Conservation (phyloP, 2,888 invertebrate genomes). For the Meandrusa payeni region DNA sequence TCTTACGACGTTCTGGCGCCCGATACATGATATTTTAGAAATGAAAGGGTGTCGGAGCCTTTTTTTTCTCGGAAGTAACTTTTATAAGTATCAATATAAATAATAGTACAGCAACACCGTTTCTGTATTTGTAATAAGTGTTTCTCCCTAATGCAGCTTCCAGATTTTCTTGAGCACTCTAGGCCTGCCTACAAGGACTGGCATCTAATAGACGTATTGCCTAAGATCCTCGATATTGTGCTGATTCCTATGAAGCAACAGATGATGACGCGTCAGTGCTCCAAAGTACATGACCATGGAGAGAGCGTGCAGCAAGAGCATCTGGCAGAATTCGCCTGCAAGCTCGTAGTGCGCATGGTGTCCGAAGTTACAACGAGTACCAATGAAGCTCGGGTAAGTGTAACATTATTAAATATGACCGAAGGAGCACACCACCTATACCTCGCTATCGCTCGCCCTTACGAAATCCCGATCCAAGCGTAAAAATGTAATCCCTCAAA, state of each 20-base stretch:
- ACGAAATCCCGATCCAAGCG: too few species aligned
- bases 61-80: too few species aligned
- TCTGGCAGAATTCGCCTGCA: slow-evolving; percentile 86
- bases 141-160: too few species aligned
- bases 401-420: background rate
- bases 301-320: slow-evolving; percentile 78
- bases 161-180: slow-evolving; percentile 38
- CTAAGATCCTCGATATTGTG: slow-evolving; percentile 90
- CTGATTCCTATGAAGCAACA: slow-evolving; percentile 86
- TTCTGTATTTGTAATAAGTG: too few species aligned
- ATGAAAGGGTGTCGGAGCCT: too few species aligned
- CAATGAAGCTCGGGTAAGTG: slow-evolving; percentile 48
- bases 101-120: too few species aligned
- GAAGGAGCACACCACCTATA: too few species aligned
- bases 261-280: slow-evolving; percentile 72
- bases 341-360: slow-evolving; percentile 89
- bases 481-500: too few species aligned
- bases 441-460: too few species aligned
- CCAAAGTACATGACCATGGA: slow-evolving; percentile 66
- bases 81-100: too few species aligned
- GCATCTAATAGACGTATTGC: slow-evolving; percentile 90
- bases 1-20: too few species aligned
- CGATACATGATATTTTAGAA: too few species aligned
- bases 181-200: slow-evolving; percentile 67
- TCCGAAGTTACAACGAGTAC: slow-evolving; percentile 86